Base-by-base conservation (phyloP, 2,888 invertebrate species). In the Hoplodrina blanda region DNA sequence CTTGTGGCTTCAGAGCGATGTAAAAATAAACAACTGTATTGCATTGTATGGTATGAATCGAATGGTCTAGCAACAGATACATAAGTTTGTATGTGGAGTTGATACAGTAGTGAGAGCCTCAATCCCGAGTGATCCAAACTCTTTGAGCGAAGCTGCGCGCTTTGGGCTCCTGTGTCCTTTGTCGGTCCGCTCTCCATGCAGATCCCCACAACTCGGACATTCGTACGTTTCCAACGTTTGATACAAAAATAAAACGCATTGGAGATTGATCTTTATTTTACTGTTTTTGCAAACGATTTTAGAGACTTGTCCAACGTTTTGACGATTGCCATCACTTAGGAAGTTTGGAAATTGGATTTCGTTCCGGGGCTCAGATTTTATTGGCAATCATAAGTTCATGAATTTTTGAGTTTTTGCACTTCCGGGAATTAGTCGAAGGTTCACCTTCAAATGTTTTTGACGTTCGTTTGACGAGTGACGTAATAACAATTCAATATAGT, bases 91-190 rank as follows among this genome's bases (percentile, higher is more conserved):
- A 67, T 69, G 61, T 65, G 62, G 68, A 66, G 46, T 46, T 17
- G 63, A 73, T 78, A 83, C 76, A 80, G 69, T 72, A 81, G 80
- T 69, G 69, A 81, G 73, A 81, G 65, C 77, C 83, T 73, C 74
- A 82, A 85, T 87, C 84, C 83, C 84, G 68, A 80, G 83, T 74
- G 83, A 87, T 85, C 85, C 83, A 64, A 79, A 79, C 82, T 84
- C 86, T 90, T 88, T 89, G 87, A 87, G 81, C 77, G 83, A 71
- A 70, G 82, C 80, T 84, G 83, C 74, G 85, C 84, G 83, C 81
- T 87, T 83, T 76, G 65, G 66, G 73, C 68, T 74, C 69, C 76
- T 76, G 75, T 78, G 75, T 86, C 85, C 84, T 88, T 86, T 89
- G 87, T 88, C 83, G 81, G 80, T 81, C 74, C 72, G 77, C 84